Conservation (phyloP, 2,888 invertebrate genomes). For the Hypena proboscidalis region DNA sequence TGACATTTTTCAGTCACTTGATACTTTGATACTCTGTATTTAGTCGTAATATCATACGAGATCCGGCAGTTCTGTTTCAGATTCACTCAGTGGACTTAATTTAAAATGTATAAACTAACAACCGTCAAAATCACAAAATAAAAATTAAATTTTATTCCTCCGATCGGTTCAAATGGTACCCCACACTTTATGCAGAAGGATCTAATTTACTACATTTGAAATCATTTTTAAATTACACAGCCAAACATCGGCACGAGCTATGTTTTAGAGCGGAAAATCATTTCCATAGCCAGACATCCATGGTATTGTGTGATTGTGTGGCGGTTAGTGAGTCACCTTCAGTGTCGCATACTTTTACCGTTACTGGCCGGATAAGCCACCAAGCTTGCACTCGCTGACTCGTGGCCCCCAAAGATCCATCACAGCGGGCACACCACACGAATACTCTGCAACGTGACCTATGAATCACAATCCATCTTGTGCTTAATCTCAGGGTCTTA, state of each 20-base stretch:
- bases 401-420: conserved; percentile 1
- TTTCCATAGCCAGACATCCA: conserved; percentile 60
- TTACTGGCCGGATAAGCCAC: conserved; percentile 50
- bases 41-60: background rate
- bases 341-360: conserved; percentile 52
- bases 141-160: background rate
- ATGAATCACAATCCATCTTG: conserved; percentile 3
- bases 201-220: conserved; percentile 8
- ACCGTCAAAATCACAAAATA: background rate
- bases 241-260: conserved; percentile 37
- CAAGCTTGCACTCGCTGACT: background rate
- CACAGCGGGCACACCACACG: conserved; percentile 3
- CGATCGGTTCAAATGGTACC: conserved; percentile 1
- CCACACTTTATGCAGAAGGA: conserved; percentile 5
- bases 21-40: conserved; percentile 4
- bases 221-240: conserved; percentile 26
- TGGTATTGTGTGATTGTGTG: conserved; percentile 58
- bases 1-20: conserved; percentile 16
- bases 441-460: background rate
- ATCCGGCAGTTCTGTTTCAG: background rate
- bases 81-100: too few relatives aligned
- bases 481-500: background rate
- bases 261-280: conserved; percentile 69
- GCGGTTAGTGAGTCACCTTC: conserved; percentile 62
- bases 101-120: too few relatives aligned